These are phyloP conservation scores for Drosophila lowei DNA, from an alignment of 1,140 invertebrate genomes.

Conservation along the genomic window DNA sequence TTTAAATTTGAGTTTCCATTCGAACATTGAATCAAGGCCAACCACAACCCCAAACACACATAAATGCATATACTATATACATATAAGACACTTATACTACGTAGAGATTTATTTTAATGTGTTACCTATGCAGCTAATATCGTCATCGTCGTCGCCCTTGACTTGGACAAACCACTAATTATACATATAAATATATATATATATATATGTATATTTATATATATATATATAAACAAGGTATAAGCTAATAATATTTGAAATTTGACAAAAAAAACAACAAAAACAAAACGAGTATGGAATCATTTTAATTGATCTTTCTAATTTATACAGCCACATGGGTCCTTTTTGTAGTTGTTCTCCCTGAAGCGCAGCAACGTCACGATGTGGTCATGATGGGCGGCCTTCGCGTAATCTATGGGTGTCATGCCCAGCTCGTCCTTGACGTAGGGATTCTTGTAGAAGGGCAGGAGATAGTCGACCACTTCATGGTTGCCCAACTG, in stretches of 20 bases:
- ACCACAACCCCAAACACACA: slow-evolving; percentile 1
- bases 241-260: slow-evolving; percentile 79
- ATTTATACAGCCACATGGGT: slow-evolving; percentile 12
- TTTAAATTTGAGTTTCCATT: slow-evolving; percentile 37
- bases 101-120: slow-evolving; percentile 76
- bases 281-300: background rate
- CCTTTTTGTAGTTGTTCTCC: slow-evolving; percentile 7
- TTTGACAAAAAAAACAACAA: slow-evolving; percentile 51
- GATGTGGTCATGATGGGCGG: slow-evolving; percentile 47
- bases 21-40: slow-evolving; percentile 8
- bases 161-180: slow-evolving; percentile 74
- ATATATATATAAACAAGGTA: slow-evolving; percentile 62
- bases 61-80: slow-evolving; percentile 50
- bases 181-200: slow-evolving; percentile 43
- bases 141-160: slow-evolving; percentile 54
- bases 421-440: slow-evolving; percentile 84
- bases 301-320: background rate
- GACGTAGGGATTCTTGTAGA: slow-evolving; percentile 70
- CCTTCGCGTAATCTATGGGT: slow-evolving; percentile 84
- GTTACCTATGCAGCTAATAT: slow-evolving; percentile 69
- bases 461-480: slow-evolving; percentile 83
- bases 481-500: slow-evolving; percentile 82
- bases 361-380: slow-evolving; percentile 38
- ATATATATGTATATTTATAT: slow-evolving; percentile 35
- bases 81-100: no score